These are phyloP conservation scores for Xanthorhoe spadicearia DNA, from an alignment of 2,888 invertebrate genomes.

Conservation along the genomic window DNA sequence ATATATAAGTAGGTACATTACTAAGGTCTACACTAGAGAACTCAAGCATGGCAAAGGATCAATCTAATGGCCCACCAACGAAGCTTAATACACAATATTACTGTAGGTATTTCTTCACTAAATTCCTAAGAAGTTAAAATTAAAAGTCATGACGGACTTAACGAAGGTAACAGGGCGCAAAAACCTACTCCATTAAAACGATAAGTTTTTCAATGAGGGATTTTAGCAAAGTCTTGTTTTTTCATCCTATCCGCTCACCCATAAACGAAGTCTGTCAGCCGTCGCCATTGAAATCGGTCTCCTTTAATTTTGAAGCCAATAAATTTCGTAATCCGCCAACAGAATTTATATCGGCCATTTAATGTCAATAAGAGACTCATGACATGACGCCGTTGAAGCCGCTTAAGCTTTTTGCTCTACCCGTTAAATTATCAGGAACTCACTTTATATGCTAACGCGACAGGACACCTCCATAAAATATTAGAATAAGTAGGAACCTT, in stretches of 20 bases:
- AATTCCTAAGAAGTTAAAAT: constrained; percentile 33
- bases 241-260: constrained; percentile 64
- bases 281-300: constrained; percentile 82
- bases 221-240: constrained; percentile 60
- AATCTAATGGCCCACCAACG: neutral
- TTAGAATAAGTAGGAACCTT: neutral
- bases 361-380: constrained; percentile 74
- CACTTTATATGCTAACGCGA: constrained; percentile 72
- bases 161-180: constrained; percentile 45
- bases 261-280: constrained; percentile 76
- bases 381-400: constrained; percentile 55
- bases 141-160: constrained; percentile 30
- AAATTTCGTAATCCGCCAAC: constrained; percentile 83
- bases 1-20: too few species aligned
- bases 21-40: too few species aligned
- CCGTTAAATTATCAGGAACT: constrained; percentile 64
- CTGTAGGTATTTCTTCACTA: neutral
- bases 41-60: neutral
- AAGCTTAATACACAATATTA: neutral
- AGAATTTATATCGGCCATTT: constrained; percentile 82
- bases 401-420: constrained; percentile 62
- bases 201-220: constrained; percentile 66
- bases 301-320: constrained; percentile 83
- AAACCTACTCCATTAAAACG: constrained; percentile 61
- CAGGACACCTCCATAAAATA: neutral